Percentiles rank a stretch among this genome's conserved stretches.
Conservation (phyloP, 2,888 invertebrate genomes). For the Anthophora plumipes region DNA sequence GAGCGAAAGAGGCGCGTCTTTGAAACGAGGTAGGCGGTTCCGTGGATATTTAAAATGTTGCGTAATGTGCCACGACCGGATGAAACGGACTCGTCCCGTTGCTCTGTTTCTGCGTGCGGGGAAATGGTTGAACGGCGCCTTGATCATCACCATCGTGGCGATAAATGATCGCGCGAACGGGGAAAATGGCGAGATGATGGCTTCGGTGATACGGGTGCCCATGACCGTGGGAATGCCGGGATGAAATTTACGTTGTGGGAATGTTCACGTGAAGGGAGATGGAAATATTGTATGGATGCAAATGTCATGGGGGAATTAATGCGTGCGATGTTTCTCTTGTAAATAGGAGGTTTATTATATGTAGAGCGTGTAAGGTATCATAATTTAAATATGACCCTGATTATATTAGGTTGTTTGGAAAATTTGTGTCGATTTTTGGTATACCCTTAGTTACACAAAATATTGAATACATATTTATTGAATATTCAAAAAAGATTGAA, state of each 20-base stretch:
- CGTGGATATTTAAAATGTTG: conserved; percentile 43
- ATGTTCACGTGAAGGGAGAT: background rate
- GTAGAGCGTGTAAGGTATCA: background rate
- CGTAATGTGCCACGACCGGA: conserved; percentile 42
- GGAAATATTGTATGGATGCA: background rate
- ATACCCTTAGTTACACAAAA: too few relatives aligned
- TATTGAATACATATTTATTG: too few relatives aligned
- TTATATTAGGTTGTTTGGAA: too few relatives aligned
- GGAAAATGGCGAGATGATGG: conserved; percentile 2
- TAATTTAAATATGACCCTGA: background rate
- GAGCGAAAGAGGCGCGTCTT: too few relatives aligned
- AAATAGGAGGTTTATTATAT: background rate
- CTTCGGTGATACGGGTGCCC: conserved; percentile 11
- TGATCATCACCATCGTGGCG: conserved; percentile 10
- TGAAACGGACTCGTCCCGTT: conserved; percentile 17
- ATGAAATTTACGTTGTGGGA: conserved; percentile 2
- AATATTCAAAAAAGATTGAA: too few relatives aligned
- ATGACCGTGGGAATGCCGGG: conserved; percentile 26
- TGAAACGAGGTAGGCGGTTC: background rate
- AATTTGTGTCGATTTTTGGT: too few relatives aligned
- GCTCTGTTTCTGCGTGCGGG: conserved; percentile 13
- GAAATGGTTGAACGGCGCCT: conserved; percentile 7
- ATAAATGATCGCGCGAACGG: conserved; percentile 15
- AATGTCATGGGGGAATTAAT: background rate
- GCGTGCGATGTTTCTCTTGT: background rate